Evolutionary conservation across 2,797 vertebrate species (phyloP).

Genomic region (Stomatorhinus walkeri): DNA sequence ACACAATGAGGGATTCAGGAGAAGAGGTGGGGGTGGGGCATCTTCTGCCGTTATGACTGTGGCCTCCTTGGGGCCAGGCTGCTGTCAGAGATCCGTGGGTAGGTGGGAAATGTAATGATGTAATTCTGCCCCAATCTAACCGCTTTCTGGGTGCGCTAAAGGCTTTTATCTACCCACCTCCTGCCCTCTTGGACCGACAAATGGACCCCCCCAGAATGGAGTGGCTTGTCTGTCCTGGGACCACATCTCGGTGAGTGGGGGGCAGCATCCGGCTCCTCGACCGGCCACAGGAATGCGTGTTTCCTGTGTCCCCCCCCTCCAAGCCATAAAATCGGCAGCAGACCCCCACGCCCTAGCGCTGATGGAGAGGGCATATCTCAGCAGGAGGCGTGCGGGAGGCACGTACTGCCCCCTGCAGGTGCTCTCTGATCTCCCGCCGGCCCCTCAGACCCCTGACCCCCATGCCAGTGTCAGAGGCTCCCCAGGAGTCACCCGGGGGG

Average conservation of each 20-base stretch:
- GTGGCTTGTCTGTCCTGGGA: background rate
- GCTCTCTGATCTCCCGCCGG: slow-evolving; percentile 53
- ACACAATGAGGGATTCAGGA: background rate
- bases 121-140: background rate
- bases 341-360: slow-evolving; percentile 39
- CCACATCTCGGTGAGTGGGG: background rate
- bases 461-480: slow-evolving; percentile 43
- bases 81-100: background rate
- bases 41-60: background rate
- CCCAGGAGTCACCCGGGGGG: slow-evolving; percentile 33
- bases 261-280: background rate
- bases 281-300: background rate
- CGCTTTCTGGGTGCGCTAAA: background rate
- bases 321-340: slow-evolving; percentile 44
- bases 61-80: background rate
- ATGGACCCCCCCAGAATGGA: background rate
- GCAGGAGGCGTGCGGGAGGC: slow-evolving; percentile 42
- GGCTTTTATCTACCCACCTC: background rate
- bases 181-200: background rate
- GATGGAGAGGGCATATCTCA: slow-evolving; percentile 40
- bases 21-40: background rate
- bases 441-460: slow-evolving; percentile 36
- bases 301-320: slow-evolving; percentile 23
- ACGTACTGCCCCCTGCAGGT: slow-evolving; percentile 47
- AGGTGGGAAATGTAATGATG: background rate